Evolutionary conservation across 64 coral and sea anemone species (phyloP).

Genomic region (Platygyra sinensis): DNA sequence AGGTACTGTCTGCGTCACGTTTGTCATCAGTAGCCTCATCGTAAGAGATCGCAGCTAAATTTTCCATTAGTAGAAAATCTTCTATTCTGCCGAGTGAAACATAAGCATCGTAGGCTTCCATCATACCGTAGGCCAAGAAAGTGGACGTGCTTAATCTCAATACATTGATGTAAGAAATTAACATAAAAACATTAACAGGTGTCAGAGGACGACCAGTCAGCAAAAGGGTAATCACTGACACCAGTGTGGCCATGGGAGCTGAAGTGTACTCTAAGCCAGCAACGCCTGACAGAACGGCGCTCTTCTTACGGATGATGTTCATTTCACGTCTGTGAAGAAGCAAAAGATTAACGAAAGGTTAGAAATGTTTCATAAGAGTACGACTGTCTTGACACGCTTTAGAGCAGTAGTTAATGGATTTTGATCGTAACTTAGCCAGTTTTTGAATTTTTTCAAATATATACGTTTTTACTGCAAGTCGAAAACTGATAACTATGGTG

Average conservation of each 20-base stretch:
- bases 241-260: neutral
- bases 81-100: neutral
- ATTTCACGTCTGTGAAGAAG: neutral
- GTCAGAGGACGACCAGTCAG: conserved; percentile 32
- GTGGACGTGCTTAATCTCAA: neutral
- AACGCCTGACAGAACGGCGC: neutral
- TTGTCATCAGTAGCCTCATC: neutral
- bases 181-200: conserved; percentile 5
- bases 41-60: neutral
- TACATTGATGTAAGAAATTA: neutral
- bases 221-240: conserved; percentile 5
- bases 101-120: neutral
- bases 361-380: no score
- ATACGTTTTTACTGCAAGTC: no score
- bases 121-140: neutral
- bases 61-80: neutral
- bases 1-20: neutral
- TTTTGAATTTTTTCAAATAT: no score
- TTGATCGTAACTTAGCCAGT: no score
- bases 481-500: no score
- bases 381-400: no score
- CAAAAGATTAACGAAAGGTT: no score
- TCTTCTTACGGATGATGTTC: conserved; percentile 5
- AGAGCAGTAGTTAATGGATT: no score
- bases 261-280: neutral